Percentiles rank a stretch among this genome's conserved stretches.
Evolutionary conservation across 1,140 invertebrate genomes (phyloP).

Genomic region (Frieseomelitta varia): DNA sequence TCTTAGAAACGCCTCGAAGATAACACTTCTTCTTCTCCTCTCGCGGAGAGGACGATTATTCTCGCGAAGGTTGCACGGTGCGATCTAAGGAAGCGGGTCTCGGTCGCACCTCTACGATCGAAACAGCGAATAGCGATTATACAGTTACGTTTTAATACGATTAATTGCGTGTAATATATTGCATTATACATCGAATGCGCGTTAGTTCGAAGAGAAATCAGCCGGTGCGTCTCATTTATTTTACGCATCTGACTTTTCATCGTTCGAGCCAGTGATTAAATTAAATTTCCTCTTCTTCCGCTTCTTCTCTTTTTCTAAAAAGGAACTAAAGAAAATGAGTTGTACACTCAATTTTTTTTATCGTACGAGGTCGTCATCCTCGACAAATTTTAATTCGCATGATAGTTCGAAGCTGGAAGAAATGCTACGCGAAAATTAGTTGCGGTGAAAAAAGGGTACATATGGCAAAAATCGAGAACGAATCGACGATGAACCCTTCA

Average conservation of each 20-base stretch:
- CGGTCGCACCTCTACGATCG: slow-evolving; percentile 32
- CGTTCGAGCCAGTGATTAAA: no score
- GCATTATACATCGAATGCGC: slow-evolving; percentile 19
- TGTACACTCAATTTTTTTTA: no score
- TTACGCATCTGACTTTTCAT: background rate
- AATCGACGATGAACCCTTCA: no score
- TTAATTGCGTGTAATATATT: slow-evolving; percentile 26
- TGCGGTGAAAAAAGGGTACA: no score
- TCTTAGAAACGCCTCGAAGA: slow-evolving; percentile 4
- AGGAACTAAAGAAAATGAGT: no score
- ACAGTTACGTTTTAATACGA: slow-evolving; percentile 32
- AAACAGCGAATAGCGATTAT: slow-evolving; percentile 37
- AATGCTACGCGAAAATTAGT: no score
- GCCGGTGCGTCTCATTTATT: slow-evolving; percentile 54
- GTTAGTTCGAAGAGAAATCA: slow-evolving; percentile 69
- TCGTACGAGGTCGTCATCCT: no score
- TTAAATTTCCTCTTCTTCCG: no score
- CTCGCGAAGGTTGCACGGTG: background rate
- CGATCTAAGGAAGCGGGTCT: slow-evolving; percentile 15
- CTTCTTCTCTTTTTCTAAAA: no score
- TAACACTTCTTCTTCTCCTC: background rate
- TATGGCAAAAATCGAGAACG: no score
- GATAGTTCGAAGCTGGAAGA: no score
- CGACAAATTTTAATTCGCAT: no score
- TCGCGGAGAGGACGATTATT: background rate